Evolutionary conservation across 2,888 invertebrate genomes (phyloP).

Genomic region (Yponomeuta evonymella): DNA sequence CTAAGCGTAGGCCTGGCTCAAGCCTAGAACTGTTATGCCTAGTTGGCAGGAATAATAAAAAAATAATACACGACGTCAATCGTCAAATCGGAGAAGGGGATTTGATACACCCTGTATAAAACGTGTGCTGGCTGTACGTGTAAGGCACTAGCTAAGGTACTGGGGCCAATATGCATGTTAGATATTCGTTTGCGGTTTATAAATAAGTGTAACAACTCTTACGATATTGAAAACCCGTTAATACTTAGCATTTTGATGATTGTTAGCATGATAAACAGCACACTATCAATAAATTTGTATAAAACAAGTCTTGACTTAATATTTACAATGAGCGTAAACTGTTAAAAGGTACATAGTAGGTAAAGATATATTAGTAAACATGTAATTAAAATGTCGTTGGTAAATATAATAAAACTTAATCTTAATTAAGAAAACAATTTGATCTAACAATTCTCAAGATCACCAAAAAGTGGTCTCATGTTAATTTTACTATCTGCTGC

Average conservation of each 20-base stretch:
- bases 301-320: background rate
- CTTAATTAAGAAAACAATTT: background rate
- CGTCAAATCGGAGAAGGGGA: background rate
- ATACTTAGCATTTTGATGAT: too few species aligned
- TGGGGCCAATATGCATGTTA: background rate
- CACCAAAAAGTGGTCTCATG: too few species aligned
- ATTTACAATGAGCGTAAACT: background rate
- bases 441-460: background rate
- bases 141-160: background rate
- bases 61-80: too few species aligned
- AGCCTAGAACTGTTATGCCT: too few species aligned
- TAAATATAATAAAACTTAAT: background rate
- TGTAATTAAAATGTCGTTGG: background rate
- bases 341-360: conserved; percentile 3
- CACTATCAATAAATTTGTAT: background rate
- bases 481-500: too few species aligned
- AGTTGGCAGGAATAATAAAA: too few species aligned
- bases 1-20: too few species aligned
- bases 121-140: background rate
- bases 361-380: background rate
- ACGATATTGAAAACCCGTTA: too few species aligned
- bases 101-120: background rate
- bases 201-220: too few species aligned
- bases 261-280: background rate
- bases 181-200: too few species aligned